Percentiles rank a stretch among this genome's conserved stretches.
Evolutionary conservation across 2,888 invertebrate genomes (phyloP).

Genomic region (Axea sp.): DNA sequence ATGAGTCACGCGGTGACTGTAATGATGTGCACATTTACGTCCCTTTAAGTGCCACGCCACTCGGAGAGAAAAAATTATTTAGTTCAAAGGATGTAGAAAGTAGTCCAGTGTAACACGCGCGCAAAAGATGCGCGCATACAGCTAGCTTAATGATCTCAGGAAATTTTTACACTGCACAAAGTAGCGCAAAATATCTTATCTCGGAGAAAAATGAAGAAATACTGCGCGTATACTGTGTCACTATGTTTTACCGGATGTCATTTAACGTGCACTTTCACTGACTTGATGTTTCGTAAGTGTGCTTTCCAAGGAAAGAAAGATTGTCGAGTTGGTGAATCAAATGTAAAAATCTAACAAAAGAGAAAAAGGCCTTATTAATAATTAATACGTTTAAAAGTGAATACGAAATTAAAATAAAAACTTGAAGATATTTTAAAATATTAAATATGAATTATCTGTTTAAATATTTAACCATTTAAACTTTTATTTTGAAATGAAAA

Average conservation of each 20-base stretch:
- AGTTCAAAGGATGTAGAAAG: constrained; percentile 42
- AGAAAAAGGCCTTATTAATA: constrained; percentile 1
- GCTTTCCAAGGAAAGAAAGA: no score
- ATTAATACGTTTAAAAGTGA: constrained; percentile 2
- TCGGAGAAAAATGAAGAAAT: constrained; percentile 19
- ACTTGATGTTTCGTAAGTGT: constrained; percentile 35
- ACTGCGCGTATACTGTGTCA: constrained; percentile 4
- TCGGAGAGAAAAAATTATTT: constrained; percentile 32
- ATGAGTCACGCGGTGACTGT: no score
- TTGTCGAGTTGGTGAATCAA: constrained; percentile 3
- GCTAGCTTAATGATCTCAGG: constrained; percentile 40
- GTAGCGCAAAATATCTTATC: constrained; percentile 37
- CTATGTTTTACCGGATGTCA: constrained; percentile 25
- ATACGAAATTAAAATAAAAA: no score
- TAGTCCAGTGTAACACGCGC: constrained; percentile 39
- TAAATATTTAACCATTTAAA: no score
- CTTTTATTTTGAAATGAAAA: no score
- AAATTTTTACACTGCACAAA: constrained; percentile 42
- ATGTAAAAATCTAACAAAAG: constrained; percentile 12
- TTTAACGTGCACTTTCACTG: constrained; percentile 36
- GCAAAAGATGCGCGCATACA: constrained; percentile 29
- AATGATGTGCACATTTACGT: constrained; percentile 22
- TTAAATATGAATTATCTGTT: no score
- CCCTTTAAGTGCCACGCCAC: constrained; percentile 32
- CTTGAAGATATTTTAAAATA: no score